These are phyloP conservation scores for Apostichopus leukothele DNA, from an alignment of 53 echinoderm and acorn worm genomes.

Conservation along the genomic window DNA sequence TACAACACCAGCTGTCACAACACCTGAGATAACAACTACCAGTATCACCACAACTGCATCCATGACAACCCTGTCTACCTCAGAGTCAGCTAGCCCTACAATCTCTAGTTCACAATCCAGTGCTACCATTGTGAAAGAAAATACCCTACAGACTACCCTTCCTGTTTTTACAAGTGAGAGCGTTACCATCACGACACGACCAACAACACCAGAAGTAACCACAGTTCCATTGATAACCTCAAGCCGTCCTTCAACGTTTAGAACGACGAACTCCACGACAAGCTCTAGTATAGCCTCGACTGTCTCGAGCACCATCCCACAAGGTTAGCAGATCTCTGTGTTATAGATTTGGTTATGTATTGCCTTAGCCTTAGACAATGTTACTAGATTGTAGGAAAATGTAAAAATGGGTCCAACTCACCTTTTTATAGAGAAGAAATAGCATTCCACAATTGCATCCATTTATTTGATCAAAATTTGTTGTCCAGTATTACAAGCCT, in stretches of 20 bases:
- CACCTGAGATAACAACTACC: not conserved
- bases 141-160: conserved; percentile 19
- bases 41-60: not conserved
- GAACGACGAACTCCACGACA: not conserved
- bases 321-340: not conserved
- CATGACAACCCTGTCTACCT: not conserved
- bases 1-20: conserved; percentile 21
- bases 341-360: not conserved
- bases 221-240: conserved; percentile 12
- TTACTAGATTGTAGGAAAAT: no score
- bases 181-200: not conserved
- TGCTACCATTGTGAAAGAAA: not conserved
- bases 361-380: no score
- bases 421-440: no score
- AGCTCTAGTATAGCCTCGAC: conserved; percentile 21
- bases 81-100: not conserved
- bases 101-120: not conserved
- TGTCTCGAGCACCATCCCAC: conserved; percentile 5
- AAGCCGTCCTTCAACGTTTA: not conserved
- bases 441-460: no score
- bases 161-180: not conserved
- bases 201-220: not conserved
- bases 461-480: no score
- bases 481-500: no score
- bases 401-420: no score